Base-by-base conservation (phyloP, 2,113 vertebrate species). In the Lutjanus erythropterus region DNA sequence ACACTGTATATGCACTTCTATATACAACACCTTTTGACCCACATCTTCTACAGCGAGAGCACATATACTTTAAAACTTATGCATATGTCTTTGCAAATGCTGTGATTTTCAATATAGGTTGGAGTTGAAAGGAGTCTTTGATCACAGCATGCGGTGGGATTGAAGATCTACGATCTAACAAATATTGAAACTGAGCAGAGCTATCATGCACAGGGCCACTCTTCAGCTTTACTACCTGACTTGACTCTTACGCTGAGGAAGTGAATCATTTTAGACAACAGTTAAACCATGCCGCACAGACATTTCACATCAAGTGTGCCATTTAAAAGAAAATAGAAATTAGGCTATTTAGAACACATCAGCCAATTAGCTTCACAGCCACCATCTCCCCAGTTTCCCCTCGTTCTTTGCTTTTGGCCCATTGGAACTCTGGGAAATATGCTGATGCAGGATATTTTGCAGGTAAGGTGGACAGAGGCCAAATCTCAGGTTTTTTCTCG, bases 391-490 rank as follows among this genome's bases (percentile, higher is more conserved):
- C 68, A 16, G 25, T 56, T 42, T 35, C 39, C 23, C 52, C 31
- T n/a, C 2, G 23, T 41, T 75, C 56, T 58, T 78, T 33, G 70
- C 86, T 85, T 88, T 78, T 70, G 62, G 71, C 85, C 76, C 75
- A 52, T 31, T 83, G 88, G 86, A 90, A 87, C 77, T 78, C 61
- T 76, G 16, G 70, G 52, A 84, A 89, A 92, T 81, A 85, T 93
- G 93, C 91, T 92, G 90, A 93, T 91, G 70, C 61, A 61, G 76
- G 46, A 71, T 82, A 64, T 89, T 90, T 68, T 89, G 79, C 84
- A 91, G 90, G 90, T 93, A 86, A 89, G 78, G 86, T 93, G 93
- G 93, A 94, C 91, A 93, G 75, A 88, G 91, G 90, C 90, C 90
- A 92, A 74, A 76, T 90, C 80, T 68, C 69, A 47, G 29, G 71